phyloP scores from a whole-genome alignment of 2,113 vertebrate species.

The human region DNA sequence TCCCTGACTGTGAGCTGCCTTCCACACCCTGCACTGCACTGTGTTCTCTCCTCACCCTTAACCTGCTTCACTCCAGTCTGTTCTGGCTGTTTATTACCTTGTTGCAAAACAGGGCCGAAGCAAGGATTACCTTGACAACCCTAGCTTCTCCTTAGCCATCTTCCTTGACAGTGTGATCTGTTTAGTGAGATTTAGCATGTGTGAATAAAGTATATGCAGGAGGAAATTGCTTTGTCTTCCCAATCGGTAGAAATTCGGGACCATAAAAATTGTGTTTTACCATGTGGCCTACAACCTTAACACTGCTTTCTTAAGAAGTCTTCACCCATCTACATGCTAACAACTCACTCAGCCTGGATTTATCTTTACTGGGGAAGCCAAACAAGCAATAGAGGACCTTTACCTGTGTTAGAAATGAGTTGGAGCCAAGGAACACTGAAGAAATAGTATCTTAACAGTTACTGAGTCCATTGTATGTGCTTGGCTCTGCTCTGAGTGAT shows the following conservation, averaged over 20 bases:
- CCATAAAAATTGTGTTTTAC: background rate
- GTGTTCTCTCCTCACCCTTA: background rate
- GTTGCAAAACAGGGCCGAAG: slow-evolving; percentile 33
- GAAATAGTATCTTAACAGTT: background rate
- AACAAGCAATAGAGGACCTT: background rate
- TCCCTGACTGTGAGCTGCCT: slow-evolving; percentile 34
- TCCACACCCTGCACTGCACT: background rate
- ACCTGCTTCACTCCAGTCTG: background rate
- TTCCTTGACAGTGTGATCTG: background rate
- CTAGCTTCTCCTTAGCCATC: background rate
- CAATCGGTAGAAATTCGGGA: slow-evolving; percentile 24
- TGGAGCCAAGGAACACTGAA: background rate
- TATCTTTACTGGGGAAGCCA: background rate
- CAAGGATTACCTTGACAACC: background rate
- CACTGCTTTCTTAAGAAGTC: background rate
- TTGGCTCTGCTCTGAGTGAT: background rate
- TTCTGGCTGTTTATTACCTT: slow-evolving; percentile 1
- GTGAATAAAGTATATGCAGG: slow-evolving; percentile 62
- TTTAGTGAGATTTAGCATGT: slow-evolving; percentile 56
- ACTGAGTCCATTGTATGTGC: background rate
- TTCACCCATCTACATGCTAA: background rate
- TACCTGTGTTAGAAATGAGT: background rate
- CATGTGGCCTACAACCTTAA: background rate
- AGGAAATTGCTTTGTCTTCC: slow-evolving; percentile 60
- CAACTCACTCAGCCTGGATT: background rate